Base-by-base conservation (phyloP, 1,140 invertebrate genomes). In the Acarapis woodi region DNA sequence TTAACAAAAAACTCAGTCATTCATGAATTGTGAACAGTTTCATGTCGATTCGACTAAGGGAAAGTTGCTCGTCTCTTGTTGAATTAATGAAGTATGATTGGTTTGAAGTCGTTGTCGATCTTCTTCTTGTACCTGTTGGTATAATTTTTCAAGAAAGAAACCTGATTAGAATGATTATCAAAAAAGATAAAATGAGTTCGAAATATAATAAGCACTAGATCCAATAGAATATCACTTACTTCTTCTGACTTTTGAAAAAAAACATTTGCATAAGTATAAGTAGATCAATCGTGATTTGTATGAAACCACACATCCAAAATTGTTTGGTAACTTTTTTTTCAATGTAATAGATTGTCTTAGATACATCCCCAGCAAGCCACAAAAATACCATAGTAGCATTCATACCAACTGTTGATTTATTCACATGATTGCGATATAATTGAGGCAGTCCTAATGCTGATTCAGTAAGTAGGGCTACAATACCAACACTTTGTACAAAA, bases 281-380 rank as follows among this genome's bases (percentile, higher is more conserved):
- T 30, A 78, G 53, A 51, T 87, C 79, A 49, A 87, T 68, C 8
- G 63, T 57, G 22, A 88, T 75, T 65, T 99, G 90, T 37, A 96
- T 62, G 44, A 67, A 64, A 39, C 85, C 87, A 60, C 90, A 97
- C 28, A 96, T 62, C 67, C 72, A 77, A 60, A 99, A 99, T 54
- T 97, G 90, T 22, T 74, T 58, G 1, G 90, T 88, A 9, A 82
- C 75, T 43, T 73, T 63, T 46, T 79, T 65, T 37, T 82, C 52
- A 40, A 94, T 63, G 58, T 96, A 99, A 55, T 97, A 97, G 35
- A 69, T 65, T 42, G 88, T 97, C 61, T 99, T 99, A 54, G 90
- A 96, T 29, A 87, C 59, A 62, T 99, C 90, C 46, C 67, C 66
- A 41, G 53, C 64, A 8, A 80, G 79, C 90, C 90, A 97, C 70